A percentile compares a stretch with the other conserved stretches of the same genome.
Evolutionary conservation across 1,140 invertebrate genomes (phyloP).

Genomic region (Anthonomus grandis): DNA sequence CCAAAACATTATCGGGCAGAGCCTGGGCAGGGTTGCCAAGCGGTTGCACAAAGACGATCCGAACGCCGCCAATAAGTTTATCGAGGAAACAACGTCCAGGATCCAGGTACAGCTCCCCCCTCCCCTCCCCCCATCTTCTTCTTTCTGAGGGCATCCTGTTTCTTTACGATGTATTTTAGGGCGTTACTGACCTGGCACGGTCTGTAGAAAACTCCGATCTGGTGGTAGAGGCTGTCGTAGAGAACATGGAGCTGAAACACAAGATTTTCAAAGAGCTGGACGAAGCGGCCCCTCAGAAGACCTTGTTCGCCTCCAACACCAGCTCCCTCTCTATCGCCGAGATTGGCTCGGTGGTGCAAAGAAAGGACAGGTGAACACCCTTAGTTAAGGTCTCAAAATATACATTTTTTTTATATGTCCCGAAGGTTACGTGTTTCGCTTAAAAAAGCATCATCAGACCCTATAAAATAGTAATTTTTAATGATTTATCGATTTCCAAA

Average conservation of each 20-base stretch:
- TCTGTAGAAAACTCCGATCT: conserved; percentile 69
- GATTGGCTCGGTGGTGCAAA: conserved; percentile 67
- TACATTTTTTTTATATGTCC: neutral
- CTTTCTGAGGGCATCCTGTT: too few species aligned
- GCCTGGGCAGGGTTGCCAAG: conserved; percentile 70
- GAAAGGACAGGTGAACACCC: conserved; percentile 47
- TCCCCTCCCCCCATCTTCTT: too few species aligned
- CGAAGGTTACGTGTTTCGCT: too few species aligned
- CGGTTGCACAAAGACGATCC: conserved; percentile 72
- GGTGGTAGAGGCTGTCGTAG: conserved; percentile 84
- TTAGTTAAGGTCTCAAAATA: neutral
- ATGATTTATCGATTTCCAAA: too few species aligned
- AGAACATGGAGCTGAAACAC: conserved; percentile 76
- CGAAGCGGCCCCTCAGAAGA: conserved; percentile 58
- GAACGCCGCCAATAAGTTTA: conserved; percentile 64
- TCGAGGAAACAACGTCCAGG: conserved; percentile 58
- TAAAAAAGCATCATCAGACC: too few species aligned
- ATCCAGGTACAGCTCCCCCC: conserved; percentile 55
- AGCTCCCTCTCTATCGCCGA: conserved; percentile 83
- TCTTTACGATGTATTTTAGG: neutral
- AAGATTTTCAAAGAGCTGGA: conserved; percentile 68
- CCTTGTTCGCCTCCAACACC: conserved; percentile 84
- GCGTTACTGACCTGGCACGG: conserved; percentile 57
- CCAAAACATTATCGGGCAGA: conserved; percentile 63
- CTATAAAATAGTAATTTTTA: too few species aligned